Base-by-base conservation (phyloP, 1,140 invertebrate species). In the Pemphigus obesinymphae region DNA sequence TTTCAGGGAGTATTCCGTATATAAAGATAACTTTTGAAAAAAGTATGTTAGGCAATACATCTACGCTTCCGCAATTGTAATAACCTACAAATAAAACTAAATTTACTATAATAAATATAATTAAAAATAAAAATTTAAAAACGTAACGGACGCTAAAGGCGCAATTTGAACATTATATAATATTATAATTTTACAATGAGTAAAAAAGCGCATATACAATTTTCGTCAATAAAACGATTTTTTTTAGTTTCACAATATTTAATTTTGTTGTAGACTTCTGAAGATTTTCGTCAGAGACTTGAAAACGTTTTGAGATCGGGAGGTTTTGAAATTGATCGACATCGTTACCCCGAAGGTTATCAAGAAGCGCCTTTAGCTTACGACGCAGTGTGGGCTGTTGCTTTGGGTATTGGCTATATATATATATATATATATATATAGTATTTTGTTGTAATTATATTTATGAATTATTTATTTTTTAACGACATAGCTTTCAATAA, bases 291-390 rank as follows among this genome's bases (percentile, higher is more conserved):
- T 23, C 58, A 85, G 73, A 89, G 94, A 84, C 88, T 98, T 84
- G 94, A 97, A 86, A 89, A 92, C 83, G 91, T 91, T 43, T 88
- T 97, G 11, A 91, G 92, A 75, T 91, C 92, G 53, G 91, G 92
- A 61, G 93, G 93, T 17, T 95, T 93, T 86, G 93, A 95, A 85
- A 94, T 95, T 85, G 92, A 93, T 85, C 91, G 93, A 55, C 91
- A 92, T 85, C 89, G 93, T 55, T 96, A 93, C 87, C 95, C 95
- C 1, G 94, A 95, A 87, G 98, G 98, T 2, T 99, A 98, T 87
- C 96, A 97, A 86, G 98, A 99, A 88, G 97, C 98, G 1, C 98
- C 98, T 0, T 87, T 99, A 45, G 98, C 98, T 20, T 99, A 99
- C 86, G 98, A 99, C 88, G 98, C 98, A 40, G 95, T 99, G 55